Evolutionary conservation across 2,113 vertebrate species (phyloP), one percentile per base, ranked within the genome.

Genomic region (Odocoileus virginianus): DNA sequence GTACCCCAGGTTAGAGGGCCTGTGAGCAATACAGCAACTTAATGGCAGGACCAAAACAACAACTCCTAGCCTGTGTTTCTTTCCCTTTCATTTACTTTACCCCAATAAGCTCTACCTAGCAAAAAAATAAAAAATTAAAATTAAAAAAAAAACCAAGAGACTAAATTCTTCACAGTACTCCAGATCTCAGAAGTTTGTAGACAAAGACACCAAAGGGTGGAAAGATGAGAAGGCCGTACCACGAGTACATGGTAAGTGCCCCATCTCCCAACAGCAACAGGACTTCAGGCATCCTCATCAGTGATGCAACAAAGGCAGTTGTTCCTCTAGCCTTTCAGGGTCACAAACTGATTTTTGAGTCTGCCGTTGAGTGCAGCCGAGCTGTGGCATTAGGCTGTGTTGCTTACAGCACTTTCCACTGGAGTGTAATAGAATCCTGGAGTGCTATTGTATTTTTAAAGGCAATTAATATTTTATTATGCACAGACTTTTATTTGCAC

Each of bases 401-500:
- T 67, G 89, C 91, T 55, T 36, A 25, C 52, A 96, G 95, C 6
- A 5, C 4, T 97, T 97, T 91, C 87, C 43, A 0, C 60, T 78
- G 36, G 28, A 98, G 97, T 94, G 86, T 76, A 95, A 95, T 98
- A 85, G 96, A 98, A 98, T 97, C 43, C 95, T 78, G 84, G 91
- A 97, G 81, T 4, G 6, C 58, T 85, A 50, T 67, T 97, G 33
- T 84, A 96, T 97, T 98, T 97, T 98, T 97, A 98, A 97, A 96
- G 86, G 67, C 84, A 98, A 98, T 98, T 98, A 97, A 97, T 98
- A 87, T 93, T 98, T 92, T 91, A 96, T 98, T 97, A 88, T 95
- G 81, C 0, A 0, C 84, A 85, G 81, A 25, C 97, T 98, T 98
- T 98, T 98, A 64, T 94, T 98, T 98, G 98, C 83, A 64, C 97